These are phyloP conservation scores for Anticlea derivata DNA, from an alignment of 2,888 invertebrate genomes.

Conservation along the genomic window DNA sequence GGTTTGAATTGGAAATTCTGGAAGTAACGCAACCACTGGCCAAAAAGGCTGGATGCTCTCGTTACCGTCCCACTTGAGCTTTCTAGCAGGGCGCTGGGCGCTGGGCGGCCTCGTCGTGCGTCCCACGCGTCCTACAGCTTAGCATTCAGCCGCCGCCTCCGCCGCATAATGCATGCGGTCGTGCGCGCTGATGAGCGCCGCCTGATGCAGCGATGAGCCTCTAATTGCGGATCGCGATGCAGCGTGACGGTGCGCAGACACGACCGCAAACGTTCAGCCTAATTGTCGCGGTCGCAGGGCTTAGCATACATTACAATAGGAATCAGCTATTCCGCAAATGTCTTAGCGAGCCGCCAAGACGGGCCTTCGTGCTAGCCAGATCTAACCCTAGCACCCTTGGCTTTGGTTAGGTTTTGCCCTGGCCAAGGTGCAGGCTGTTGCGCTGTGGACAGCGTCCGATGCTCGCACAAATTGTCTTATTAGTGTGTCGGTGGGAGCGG, in stretches of 20 bases:
- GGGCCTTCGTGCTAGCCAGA: conserved; percentile 30
- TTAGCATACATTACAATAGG: conserved; percentile 79
- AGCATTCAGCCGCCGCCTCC: conserved; percentile 48
- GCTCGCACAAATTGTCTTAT: conserved; percentile 75
- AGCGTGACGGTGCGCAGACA: conserved; percentile 57
- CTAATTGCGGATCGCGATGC: conserved; percentile 67
- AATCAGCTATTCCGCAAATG: conserved; percentile 65
- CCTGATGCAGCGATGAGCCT: conserved; percentile 56
- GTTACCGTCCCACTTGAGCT: conserved; percentile 28
- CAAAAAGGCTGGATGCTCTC: conserved; percentile 3
- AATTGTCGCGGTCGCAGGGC: conserved; percentile 71
- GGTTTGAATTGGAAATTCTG: conserved; percentile 67
- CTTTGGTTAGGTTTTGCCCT: conserved; percentile 25
- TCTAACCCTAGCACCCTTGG: conserved; percentile 37
- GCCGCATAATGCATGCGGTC: conserved; percentile 62
- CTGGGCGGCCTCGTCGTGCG: background rate
- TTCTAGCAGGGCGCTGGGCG: conserved; percentile 7
- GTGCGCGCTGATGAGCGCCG: conserved; percentile 55
- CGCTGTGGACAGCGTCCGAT: conserved; percentile 22
- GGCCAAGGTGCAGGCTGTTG: conserved; percentile 11
- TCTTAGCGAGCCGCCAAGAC: conserved; percentile 61
- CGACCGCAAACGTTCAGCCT: conserved; percentile 63
- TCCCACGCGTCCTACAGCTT: conserved; percentile 35
- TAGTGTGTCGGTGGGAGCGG: conserved; percentile 61
- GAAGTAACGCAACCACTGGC: conserved; percentile 38